Evolutionary conservation across 1,140 invertebrate species (phyloP).

Genomic region (Zaprionus camerounensis): DNA sequence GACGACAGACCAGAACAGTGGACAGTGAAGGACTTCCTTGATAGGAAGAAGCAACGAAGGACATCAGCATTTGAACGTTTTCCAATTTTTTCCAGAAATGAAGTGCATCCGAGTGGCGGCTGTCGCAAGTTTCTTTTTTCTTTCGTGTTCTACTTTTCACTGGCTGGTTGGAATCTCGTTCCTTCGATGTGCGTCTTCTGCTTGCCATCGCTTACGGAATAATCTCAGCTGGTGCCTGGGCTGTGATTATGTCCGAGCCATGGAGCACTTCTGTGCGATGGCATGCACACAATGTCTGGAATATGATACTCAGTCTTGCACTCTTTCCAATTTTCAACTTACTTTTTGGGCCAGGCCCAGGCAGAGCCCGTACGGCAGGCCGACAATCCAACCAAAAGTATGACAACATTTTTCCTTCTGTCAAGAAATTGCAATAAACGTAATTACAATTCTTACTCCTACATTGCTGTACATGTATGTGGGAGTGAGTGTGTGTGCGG

Average conservation of each 20-base stretch:
- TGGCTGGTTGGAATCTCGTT: neutral
- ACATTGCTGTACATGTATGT: slow-evolving; percentile 5
- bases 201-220: slow-evolving; percentile 8
- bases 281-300: slow-evolving; percentile 67
- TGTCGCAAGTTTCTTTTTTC: neutral
- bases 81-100: neutral
- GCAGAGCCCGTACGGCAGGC: slow-evolving; percentile 2
- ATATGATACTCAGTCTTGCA: slow-evolving; percentile 16
- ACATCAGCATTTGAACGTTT: neutral
- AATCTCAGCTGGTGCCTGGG: slow-evolving; percentile 48
- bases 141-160: slow-evolving; percentile 20
- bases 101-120: slow-evolving; percentile 14
- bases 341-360: slow-evolving; percentile 8
- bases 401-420: slow-evolving; percentile 48
- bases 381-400: slow-evolving; percentile 15
- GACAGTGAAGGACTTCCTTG: neutral
- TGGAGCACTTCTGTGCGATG: slow-evolving; percentile 59
- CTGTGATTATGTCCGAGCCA: slow-evolving; percentile 59
- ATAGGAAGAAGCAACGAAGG: neutral
- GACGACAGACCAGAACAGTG: neutral
- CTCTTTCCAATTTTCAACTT: slow-evolving; percentile 26
- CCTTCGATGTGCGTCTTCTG: slow-evolving; percentile 1
- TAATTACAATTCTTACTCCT: slow-evolving; percentile 66
- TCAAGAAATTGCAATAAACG: slow-evolving; percentile 72
- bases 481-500: slow-evolving; percentile 16